phyloP scores from a whole-genome alignment of 1,140 invertebrate species.

The Thaumatotibia leucotreta region DNA sequence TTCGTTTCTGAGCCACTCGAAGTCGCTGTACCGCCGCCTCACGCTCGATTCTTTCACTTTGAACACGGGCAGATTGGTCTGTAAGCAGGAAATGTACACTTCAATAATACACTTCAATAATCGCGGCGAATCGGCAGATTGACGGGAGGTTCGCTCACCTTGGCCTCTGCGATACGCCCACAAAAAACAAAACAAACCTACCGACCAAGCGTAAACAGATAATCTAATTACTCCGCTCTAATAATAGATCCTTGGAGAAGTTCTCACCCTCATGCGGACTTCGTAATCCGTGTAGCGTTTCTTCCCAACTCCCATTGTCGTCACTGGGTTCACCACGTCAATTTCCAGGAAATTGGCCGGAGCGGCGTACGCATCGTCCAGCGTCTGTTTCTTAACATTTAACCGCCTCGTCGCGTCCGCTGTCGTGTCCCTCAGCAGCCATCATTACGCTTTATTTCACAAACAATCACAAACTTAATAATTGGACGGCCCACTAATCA shows the following conservation, averaged over 20 bases:
- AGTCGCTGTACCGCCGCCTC: conserved; percentile 98
- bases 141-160: conserved; percentile 12
- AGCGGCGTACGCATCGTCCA: conserved; percentile 99
- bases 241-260: conserved; percentile 25
- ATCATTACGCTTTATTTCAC: conserved; percentile 80
- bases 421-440: conserved; percentile 86
- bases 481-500: conserved; percentile 56
- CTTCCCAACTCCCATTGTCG: conserved; percentile 96
- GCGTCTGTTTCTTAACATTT: conserved; percentile 98
- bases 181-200: conserved; percentile 24
- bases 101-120: conserved; percentile 40
- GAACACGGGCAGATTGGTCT: conserved; percentile 99
- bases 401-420: conserved; percentile 94
- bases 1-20: conserved; percentile 99
- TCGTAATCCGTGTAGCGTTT: conserved; percentile 99
- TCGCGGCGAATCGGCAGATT: conserved; percentile 21
- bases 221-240: conserved; percentile 55
- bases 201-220: conserved; percentile 29
- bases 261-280: conserved; percentile 96
- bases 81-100: conserved; percentile 73
- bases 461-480: conserved; percentile 60
- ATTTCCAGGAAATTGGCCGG: conserved; percentile 99
- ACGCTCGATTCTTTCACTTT: conserved; percentile 99
- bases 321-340: conserved; percentile 98
- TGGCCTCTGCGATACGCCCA: conserved; percentile 50